Evolutionary conservation across 2,113 vertebrate species (phyloP).

Genomic region (Halichoerus grypus): DNA sequence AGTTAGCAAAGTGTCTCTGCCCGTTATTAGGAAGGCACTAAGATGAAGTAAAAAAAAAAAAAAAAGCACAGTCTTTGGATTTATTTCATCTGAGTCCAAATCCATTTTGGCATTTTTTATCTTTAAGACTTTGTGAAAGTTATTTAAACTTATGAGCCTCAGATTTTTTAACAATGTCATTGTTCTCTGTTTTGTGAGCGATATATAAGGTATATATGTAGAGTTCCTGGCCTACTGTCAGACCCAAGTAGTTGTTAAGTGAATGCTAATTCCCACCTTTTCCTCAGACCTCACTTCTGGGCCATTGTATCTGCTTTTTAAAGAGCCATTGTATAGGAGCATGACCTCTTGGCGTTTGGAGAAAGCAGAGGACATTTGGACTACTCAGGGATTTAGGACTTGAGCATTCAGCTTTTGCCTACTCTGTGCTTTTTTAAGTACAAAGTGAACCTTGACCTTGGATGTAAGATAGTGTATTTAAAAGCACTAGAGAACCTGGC

Average conservation of each 20-base stretch:
- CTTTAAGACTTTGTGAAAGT: neutral
- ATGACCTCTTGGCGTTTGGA: neutral
- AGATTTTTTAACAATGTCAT: neutral
- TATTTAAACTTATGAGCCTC: neutral
- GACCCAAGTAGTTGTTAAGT: neutral
- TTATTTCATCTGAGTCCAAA: neutral
- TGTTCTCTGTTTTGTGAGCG: neutral
- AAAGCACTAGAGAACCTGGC: neutral
- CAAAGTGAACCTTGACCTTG: neutral
- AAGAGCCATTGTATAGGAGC: neutral
- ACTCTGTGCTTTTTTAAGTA: neutral
- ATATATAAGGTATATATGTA: neutral
- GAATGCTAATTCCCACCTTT: neutral
- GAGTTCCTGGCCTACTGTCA: neutral
- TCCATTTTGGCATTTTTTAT: slow-evolving; percentile 4
- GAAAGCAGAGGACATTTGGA: neutral
- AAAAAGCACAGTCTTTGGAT: neutral
- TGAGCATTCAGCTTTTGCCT: neutral
- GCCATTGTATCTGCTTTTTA: neutral
- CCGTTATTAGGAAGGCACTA: neutral
- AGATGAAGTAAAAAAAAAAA: neutral
- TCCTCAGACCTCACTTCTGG: neutral
- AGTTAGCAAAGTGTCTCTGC: neutral
- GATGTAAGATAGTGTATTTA: neutral
- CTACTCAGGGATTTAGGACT: neutral